These are phyloP conservation scores for Empis stercorea DNA, from an alignment of 2,888 invertebrate genomes.

Conservation along the genomic window DNA sequence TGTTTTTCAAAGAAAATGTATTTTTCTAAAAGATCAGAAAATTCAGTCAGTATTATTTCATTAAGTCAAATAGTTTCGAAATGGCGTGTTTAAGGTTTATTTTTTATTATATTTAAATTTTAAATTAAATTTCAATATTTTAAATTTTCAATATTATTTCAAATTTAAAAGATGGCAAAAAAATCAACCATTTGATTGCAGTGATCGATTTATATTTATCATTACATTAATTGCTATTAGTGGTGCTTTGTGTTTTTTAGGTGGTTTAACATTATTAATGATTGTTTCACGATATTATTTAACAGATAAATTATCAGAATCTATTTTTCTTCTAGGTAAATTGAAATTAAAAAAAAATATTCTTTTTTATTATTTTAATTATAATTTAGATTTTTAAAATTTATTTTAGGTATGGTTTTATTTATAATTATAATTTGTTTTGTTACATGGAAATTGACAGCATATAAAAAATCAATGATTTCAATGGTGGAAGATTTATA, in stretches of 20 bases:
- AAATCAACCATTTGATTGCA: too few species aligned
- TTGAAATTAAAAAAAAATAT: not conserved
- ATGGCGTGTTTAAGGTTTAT: too few species aligned
- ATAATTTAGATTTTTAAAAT: not conserved
- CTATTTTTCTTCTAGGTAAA: not conserved
- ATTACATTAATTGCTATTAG: conserved; percentile 1
- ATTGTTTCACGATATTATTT: not conserved
- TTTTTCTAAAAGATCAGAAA: too few species aligned
- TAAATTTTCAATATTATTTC: too few species aligned
- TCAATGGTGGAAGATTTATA: too few species aligned
- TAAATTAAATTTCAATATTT: too few species aligned
- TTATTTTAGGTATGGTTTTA: not conserved
- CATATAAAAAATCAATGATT: not conserved
- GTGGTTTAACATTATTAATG: not conserved
- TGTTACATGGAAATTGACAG: not conserved
- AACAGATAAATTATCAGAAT: not conserved
- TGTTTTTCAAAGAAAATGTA: too few species aligned
- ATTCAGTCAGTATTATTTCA: too few species aligned
- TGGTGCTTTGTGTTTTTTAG: not conserved
- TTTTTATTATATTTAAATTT: too few species aligned
- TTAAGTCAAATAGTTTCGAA: too few species aligned
- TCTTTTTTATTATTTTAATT: not conserved
- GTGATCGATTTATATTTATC: too few species aligned
- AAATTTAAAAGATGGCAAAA: too few species aligned
- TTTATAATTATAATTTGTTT: not conserved